phyloP scores from a whole-genome alignment of 2,888 invertebrate genomes.

The Harpalus rubripes region DNA sequence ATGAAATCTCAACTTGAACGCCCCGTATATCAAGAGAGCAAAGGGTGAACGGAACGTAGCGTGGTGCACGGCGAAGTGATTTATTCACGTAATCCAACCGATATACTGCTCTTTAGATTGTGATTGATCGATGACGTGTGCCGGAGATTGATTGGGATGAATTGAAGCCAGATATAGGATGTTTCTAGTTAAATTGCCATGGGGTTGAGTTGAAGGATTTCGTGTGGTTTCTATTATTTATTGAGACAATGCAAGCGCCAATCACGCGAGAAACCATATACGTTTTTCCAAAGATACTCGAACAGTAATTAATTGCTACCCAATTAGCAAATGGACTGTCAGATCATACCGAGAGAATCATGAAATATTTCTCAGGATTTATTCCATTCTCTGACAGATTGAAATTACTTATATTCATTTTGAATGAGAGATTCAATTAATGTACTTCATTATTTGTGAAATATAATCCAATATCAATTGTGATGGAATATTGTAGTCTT shows the following conservation, averaged over 20 bases:
- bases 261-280: background rate
- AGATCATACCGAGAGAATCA: background rate
- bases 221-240: slow-evolving; percentile 29
- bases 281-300: background rate
- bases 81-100: slow-evolving; percentile 45
- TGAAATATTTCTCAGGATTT: background rate
- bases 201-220: slow-evolving; percentile 29
- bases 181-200: slow-evolving; percentile 42
- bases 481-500: too few species aligned
- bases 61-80: slow-evolving; percentile 20
- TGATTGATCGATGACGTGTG: slow-evolving; percentile 59
- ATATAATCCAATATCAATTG: too few species aligned
- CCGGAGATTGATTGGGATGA: slow-evolving; percentile 35
- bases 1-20: background rate
- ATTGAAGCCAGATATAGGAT: slow-evolving; percentile 50
- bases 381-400: background rate
- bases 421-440: background rate
- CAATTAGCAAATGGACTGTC: slow-evolving; percentile 29
- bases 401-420: background rate
- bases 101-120: slow-evolving; percentile 35
- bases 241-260: slow-evolving; percentile 23
- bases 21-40: background rate
- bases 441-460: background rate
- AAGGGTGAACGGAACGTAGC: slow-evolving; percentile 26
- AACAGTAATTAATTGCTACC: slow-evolving; percentile 11